These are phyloP conservation scores for Hemicentrotus pulcherrimus DNA, from an alignment of 35 echinoderm and acorn worm genomes.

Conservation along the genomic window DNA sequence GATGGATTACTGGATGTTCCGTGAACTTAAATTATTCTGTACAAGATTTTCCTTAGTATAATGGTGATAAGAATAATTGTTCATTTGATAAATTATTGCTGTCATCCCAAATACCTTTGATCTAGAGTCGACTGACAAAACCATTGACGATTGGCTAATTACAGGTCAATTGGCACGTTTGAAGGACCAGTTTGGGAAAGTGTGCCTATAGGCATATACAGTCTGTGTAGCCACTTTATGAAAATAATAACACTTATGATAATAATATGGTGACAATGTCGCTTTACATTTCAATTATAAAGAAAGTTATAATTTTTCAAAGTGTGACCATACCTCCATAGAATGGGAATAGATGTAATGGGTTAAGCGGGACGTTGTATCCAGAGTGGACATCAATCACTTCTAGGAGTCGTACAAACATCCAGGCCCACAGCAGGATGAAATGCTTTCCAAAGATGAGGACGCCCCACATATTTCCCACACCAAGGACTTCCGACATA, in stretches of 20 bases:
- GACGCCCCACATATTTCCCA: conserved; percentile 78
- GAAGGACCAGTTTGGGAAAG: neutral
- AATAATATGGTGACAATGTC: no score
- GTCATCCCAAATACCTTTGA: neutral
- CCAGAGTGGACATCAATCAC: conserved; percentile 77
- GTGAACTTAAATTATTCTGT: neutral
- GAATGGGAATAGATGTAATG: conserved; percentile 79
- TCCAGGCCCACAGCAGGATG: conserved; percentile 75
- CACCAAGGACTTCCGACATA: conserved; percentile 87
- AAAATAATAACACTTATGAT: no score
- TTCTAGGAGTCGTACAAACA: conserved; percentile 73
- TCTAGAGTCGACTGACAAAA: neutral
- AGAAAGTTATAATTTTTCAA: neutral
- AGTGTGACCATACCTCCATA: conserved; percentile 74
- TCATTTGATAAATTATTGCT: neutral
- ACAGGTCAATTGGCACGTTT: neutral
- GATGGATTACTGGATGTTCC: neutral
- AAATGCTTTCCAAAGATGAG: conserved; percentile 70
- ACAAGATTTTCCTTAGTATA: neutral
- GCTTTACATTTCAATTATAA: no score
- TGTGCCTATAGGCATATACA: no score
- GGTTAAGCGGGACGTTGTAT: conserved; percentile 37
- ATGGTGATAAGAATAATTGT: neutral
- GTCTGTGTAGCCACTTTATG: no score
- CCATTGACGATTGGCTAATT: neutral